phyloP scores from a whole-genome alignment of 2,888 invertebrate species.

The Neelides folsomi region DNA sequence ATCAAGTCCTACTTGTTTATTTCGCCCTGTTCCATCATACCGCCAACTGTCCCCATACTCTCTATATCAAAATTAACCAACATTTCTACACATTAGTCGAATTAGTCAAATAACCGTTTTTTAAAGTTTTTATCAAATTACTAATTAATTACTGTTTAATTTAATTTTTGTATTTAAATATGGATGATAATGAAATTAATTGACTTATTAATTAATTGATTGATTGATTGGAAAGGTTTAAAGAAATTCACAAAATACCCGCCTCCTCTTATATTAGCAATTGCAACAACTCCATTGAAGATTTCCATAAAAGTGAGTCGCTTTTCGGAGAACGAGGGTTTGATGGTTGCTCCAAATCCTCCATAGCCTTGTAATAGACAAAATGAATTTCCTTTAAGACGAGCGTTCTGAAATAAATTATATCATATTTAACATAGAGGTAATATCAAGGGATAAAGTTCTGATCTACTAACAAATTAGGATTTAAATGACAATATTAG shows the following conservation, averaged over 20 bases:
- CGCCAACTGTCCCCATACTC: constrained; percentile 98
- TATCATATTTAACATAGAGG: too few species aligned
- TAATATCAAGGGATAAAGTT: too few species aligned
- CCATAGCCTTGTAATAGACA: constrained; percentile 91
- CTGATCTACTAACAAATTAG: too few species aligned
- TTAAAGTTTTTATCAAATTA: not conserved
- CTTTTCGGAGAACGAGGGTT: constrained; percentile 77
- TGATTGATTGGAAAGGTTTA: not conserved
- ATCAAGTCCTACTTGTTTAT: constrained; percentile 95
- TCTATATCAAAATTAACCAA: constrained; percentile 40
- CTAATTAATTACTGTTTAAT: not conserved
- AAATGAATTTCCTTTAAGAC: constrained; percentile 55
- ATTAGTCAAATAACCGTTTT: not conserved
- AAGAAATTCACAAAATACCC: constrained; percentile 48
- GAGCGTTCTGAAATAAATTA: too few species aligned
- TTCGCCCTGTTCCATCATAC: constrained; percentile 72
- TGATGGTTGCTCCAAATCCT: constrained; percentile 85
- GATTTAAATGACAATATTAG: not conserved
- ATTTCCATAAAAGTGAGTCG: constrained; percentile 78
- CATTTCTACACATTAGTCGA: not conserved
- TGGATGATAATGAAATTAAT: not conserved
- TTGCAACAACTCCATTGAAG: constrained; percentile 73
- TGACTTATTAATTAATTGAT: not conserved
- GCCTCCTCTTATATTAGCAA: constrained; percentile 91
- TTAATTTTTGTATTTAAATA: not conserved